A percentile compares a stretch with the other conserved stretches of the same genome.
phyloP scores from a whole-genome alignment of 2,888 invertebrate species.

The Platerodrilus igneus region DNA sequence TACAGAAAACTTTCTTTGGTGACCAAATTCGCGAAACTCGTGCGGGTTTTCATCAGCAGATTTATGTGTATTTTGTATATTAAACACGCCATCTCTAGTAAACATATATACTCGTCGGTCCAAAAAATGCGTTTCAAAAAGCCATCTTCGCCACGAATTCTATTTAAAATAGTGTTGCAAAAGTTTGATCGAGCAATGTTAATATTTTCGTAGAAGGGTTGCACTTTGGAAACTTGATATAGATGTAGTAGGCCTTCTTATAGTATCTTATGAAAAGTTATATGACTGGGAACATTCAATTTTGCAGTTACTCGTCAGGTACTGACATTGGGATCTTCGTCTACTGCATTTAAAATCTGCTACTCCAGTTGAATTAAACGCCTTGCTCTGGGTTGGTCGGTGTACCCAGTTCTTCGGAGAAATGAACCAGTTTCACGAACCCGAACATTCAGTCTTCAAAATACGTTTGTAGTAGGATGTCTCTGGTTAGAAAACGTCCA shows the following conservation, averaged over 20 bases:
- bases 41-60: neutral
- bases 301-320: slow-evolving; percentile 2
- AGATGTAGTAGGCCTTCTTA: slow-evolving; percentile 4
- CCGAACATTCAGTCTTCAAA: too few species aligned
- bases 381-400: slow-evolving; percentile 11
- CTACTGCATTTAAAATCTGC: slow-evolving; percentile 10
- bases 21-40: slow-evolving; percentile 1
- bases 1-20: slow-evolving; percentile 1
- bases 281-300: slow-evolving; percentile 6
- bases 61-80: neutral
- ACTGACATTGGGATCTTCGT: slow-evolving; percentile 4
- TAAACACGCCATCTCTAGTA: slow-evolving; percentile 8
- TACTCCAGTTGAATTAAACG: slow-evolving; percentile 6
- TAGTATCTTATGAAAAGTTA: slow-evolving; percentile 2
- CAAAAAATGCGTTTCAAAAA: slow-evolving; percentile 9
- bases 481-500: too few species aligned
- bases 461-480: too few species aligned
- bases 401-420: neutral
- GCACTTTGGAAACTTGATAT: slow-evolving; percentile 9
- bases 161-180: slow-evolving; percentile 8
- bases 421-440: slow-evolving; percentile 8
- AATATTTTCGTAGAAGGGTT: slow-evolving; percentile 4
- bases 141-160: slow-evolving; percentile 5
- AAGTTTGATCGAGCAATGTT: slow-evolving; percentile 5
- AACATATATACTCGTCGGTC: slow-evolving; percentile 10